These are phyloP conservation scores for Polyergus mexicanus DNA, from an alignment of 1,140 invertebrate species.

Conservation along the genomic window DNA sequence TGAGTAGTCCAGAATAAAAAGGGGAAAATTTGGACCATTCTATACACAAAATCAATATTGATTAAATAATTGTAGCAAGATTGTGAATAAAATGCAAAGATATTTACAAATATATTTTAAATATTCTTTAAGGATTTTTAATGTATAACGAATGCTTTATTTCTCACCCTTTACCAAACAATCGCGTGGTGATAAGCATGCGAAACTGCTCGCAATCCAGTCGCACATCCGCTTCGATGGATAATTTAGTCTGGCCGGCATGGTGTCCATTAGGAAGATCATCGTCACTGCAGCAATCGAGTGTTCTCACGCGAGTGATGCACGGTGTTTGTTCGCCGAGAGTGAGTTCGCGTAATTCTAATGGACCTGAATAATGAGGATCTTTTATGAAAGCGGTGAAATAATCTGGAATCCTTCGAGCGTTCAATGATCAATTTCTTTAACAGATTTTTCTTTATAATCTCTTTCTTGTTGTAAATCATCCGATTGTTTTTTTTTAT, in stretches of 20 bases:
- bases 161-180: conserved; percentile 86
- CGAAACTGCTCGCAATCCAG: conserved; percentile 87
- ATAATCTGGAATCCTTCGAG: conserved; percentile 22
- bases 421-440: conserved; percentile 30
- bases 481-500: neutral
- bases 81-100: neutral
- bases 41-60: no score
- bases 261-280: conserved; percentile 63
- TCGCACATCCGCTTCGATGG: conserved; percentile 86
- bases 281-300: conserved; percentile 81
- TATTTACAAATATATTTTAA: neutral
- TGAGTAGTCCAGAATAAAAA: no score
- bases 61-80: no score
- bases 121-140: neutral
- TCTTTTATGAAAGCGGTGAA: conserved; percentile 16
- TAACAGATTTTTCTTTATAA: neutral
- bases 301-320: conserved; percentile 81
- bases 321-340: conserved; percentile 85
- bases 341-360: conserved; percentile 83
- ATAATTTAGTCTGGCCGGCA: conserved; percentile 81
- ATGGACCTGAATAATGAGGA: conserved; percentile 72
- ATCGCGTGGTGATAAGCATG: conserved; percentile 86
- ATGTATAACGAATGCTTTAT: neutral
- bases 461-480: neutral
- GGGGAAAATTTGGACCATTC: no score